Evolutionary conservation across 1,140 invertebrate species (phyloP).

Genomic region (Drosophila guanche): DNA sequence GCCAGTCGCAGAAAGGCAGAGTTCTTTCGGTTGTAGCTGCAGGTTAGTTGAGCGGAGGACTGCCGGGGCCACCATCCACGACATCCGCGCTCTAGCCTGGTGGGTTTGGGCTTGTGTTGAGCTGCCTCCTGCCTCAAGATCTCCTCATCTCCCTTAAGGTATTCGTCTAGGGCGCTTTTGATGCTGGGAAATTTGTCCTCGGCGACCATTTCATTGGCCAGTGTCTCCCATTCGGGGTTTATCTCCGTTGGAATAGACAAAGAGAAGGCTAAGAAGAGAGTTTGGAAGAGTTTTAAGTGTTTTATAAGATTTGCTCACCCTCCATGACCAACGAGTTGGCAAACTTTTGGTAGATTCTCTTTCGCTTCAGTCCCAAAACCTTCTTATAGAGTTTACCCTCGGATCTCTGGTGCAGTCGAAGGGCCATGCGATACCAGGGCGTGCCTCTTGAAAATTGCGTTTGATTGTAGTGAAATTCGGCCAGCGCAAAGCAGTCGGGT

Average conservation of each 20-base stretch:
- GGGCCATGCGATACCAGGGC: slow-evolving; percentile 52
- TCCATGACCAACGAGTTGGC: slow-evolving; percentile 35
- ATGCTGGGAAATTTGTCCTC: slow-evolving; percentile 31
- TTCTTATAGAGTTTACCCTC: slow-evolving; percentile 23
- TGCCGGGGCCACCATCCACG: slow-evolving; percentile 39
- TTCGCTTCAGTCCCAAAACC: slow-evolving; percentile 35
- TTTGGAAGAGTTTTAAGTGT: neutral
- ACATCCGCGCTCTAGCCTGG: slow-evolving; percentile 27
- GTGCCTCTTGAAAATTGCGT: slow-evolving; percentile 18
- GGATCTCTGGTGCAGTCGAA: slow-evolving; percentile 24
- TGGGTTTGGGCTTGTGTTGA: slow-evolving; percentile 15
- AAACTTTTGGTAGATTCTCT: slow-evolving; percentile 35
- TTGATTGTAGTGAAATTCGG: slow-evolving; percentile 29
- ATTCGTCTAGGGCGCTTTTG: slow-evolving; percentile 34
- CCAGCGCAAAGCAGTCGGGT: slow-evolving; percentile 37
- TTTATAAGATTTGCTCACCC: slow-evolving; percentile 19
- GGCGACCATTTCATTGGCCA: slow-evolving; percentile 7
- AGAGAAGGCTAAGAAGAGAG: slow-evolving; percentile 5
- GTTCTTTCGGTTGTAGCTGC: slow-evolving; percentile 19
- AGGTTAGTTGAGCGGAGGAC: slow-evolving; percentile 10
- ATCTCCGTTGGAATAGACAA: neutral
- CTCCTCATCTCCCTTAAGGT: slow-evolving; percentile 35
- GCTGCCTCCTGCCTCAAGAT: slow-evolving; percentile 36
- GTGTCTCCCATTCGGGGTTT: neutral
- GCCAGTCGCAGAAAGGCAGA: slow-evolving; percentile 35